A percentile compares a stretch with the other conserved stretches of the same genome.
Conservation (phyloP, 2,797 vertebrate genomes). For the Pseudotriccus pelzelni region DNA sequence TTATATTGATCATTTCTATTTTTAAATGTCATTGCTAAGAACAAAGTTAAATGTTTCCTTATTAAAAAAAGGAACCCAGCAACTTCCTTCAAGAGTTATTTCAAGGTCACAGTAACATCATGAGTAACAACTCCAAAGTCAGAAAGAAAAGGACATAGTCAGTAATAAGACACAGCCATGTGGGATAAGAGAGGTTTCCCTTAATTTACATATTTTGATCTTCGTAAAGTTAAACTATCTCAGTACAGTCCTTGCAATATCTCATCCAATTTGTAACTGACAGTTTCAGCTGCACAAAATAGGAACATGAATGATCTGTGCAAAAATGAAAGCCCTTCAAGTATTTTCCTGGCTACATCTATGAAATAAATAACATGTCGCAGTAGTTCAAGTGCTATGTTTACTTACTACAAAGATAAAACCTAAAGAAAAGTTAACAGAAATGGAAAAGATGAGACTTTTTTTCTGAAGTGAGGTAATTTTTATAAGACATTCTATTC, state of each 20-base stretch:
- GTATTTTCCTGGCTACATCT: not conserved
- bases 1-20: slow-evolving; percentile 69
- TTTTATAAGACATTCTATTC: not conserved
- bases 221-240: not conserved
- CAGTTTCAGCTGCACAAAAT: not conserved
- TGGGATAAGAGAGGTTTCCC: not conserved
- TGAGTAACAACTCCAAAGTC: not conserved
- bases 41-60: slow-evolving; percentile 58
- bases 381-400: not conserved
- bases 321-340: not conserved
- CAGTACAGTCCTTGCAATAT: not conserved
- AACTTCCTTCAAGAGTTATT: not conserved
- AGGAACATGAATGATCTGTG: not conserved
- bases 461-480: not conserved
- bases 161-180: not conserved
- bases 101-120: not conserved
- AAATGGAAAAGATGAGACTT: not conserved
- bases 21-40: slow-evolving; percentile 66
- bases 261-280: not conserved
- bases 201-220: not conserved
- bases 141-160: not conserved
- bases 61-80: slow-evolving; percentile 28
- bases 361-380: not conserved
- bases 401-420: slow-evolving; percentile 14
- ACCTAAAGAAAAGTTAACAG: not conserved